Percentiles rank a stretch among this genome's conserved stretches.
Conservation (phyloP, 2,888 invertebrate species). For the Andrena dorsata region DNA sequence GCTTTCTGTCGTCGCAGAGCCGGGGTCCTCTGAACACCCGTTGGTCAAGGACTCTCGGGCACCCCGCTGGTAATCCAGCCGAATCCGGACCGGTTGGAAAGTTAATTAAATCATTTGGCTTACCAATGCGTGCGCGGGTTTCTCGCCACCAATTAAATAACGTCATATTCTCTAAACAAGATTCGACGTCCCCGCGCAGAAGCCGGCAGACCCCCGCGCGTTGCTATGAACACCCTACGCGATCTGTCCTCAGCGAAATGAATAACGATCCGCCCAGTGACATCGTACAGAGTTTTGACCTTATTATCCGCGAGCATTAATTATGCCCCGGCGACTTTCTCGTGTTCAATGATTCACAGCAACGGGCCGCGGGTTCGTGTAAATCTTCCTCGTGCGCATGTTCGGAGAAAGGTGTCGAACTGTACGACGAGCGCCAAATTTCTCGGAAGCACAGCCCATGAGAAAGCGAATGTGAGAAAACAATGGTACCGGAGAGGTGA, state of each 20-base stretch:
- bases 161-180: slow-evolving; percentile 49
- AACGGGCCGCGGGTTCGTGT: neutral
- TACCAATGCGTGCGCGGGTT: slow-evolving; percentile 24
- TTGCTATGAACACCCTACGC: neutral
- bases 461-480: slow-evolving; percentile 47
- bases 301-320: neutral
- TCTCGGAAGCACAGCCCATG: slow-evolving; percentile 28
- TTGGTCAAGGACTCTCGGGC: slow-evolving; percentile 51
- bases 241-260: neutral
- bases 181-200: slow-evolving; percentile 8
- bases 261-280: neutral
- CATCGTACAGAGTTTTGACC: neutral
- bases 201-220: neutral
- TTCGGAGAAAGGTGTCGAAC: slow-evolving; percentile 32
- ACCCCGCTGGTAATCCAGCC: slow-evolving; percentile 61
- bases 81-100: slow-evolving; percentile 70
- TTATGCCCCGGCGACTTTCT: slow-evolving; percentile 22
- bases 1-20: slow-evolving; percentile 49
- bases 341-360: slow-evolving; percentile 21
- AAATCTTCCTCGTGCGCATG: slow-evolving; percentile 6
- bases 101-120: slow-evolving; percentile 71
- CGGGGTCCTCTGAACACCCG: slow-evolving; percentile 25
- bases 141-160: slow-evolving; percentile 39
- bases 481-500: slow-evolving; percentile 26
- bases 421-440: slow-evolving; percentile 13